These are phyloP conservation scores for Polyommatus icarus DNA, from an alignment of 2,888 invertebrate genomes.

Conservation along the genomic window DNA sequence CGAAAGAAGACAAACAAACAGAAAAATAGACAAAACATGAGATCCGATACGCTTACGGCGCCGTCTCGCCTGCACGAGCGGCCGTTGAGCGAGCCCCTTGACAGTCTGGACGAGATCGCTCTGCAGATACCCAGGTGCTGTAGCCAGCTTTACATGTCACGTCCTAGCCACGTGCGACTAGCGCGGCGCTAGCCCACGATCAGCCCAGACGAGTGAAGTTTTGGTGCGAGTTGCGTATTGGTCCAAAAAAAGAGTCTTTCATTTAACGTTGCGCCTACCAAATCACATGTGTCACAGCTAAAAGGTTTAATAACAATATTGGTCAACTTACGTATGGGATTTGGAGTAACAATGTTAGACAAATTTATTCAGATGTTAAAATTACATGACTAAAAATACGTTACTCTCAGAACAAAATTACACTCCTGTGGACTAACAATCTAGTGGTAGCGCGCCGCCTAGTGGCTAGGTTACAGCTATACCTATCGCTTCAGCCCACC, in stretches of 20 bases:
- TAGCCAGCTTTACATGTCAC: slow-evolving; percentile 47
- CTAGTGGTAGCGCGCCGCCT: neutral
- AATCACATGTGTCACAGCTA: neutral
- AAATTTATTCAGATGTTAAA: neutral
- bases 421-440: neutral
- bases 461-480: neutral
- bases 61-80: slow-evolving; percentile 92
- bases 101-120: slow-evolving; percentile 95
- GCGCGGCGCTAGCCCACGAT: neutral
- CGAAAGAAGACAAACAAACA: slow-evolving; percentile 54
- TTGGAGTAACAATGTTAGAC: neutral
- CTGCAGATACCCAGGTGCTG: slow-evolving; percentile 94
- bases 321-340: neutral
- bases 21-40: slow-evolving; percentile 58
- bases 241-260: neutral
- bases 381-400: neutral
- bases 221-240: neutral
- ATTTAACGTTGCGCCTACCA: neutral
- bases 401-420: neutral
- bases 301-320: neutral
- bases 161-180: neutral
- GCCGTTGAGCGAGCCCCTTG: slow-evolving; percentile 90
- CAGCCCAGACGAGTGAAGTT: neutral
- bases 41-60: slow-evolving; percentile 83
- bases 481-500: slow-evolving; percentile 4